phyloP scores from a whole-genome alignment of 2,888 invertebrate genomes.

The Pomacea canaliculata region DNA sequence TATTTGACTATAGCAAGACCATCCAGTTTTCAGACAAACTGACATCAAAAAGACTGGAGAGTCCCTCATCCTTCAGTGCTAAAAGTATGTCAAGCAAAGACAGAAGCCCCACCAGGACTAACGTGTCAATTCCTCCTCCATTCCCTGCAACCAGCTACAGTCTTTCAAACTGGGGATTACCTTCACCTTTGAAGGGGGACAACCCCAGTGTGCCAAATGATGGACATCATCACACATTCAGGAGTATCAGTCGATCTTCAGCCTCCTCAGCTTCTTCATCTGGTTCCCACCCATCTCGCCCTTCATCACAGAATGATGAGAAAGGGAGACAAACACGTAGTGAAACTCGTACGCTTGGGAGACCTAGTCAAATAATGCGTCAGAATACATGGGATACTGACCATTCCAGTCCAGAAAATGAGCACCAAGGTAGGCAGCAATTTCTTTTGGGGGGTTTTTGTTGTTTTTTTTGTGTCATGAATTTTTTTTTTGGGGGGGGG shows the following conservation, averaged over 20 bases:
- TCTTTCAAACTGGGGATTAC: conserved; percentile 6
- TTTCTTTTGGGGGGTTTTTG: neutral
- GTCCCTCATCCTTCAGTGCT: neutral
- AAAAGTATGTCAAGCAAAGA: neutral
- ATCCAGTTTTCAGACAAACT: conserved; percentile 38
- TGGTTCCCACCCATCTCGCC: conserved; percentile 43
- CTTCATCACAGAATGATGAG: conserved; percentile 35
- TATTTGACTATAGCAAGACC: conserved; percentile 66
- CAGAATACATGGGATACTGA: conserved; percentile 22
- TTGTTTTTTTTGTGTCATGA: neutral
- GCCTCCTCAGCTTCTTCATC: conserved; percentile 49
- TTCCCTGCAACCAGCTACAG: conserved; percentile 15
- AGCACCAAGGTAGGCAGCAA: neutral
- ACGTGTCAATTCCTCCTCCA: conserved; percentile 11
- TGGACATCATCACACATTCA: conserved; percentile 47
- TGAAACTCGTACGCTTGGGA: conserved; percentile 31
- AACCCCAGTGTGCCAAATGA: conserved; percentile 31
- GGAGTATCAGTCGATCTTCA: conserved; percentile 50
- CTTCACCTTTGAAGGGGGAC: conserved; percentile 21
- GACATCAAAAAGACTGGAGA: conserved; percentile 1
- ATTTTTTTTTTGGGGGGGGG: neutral
- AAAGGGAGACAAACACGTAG: conserved; percentile 23
- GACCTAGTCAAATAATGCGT: conserved; percentile 10
- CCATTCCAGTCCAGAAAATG: conserved; percentile 32
- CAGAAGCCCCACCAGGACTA: neutral